Percentiles rank a stretch among this genome's conserved stretches.
Conservation (phyloP, 2,888 invertebrate species). For the Lithophane semibrunnea region DNA sequence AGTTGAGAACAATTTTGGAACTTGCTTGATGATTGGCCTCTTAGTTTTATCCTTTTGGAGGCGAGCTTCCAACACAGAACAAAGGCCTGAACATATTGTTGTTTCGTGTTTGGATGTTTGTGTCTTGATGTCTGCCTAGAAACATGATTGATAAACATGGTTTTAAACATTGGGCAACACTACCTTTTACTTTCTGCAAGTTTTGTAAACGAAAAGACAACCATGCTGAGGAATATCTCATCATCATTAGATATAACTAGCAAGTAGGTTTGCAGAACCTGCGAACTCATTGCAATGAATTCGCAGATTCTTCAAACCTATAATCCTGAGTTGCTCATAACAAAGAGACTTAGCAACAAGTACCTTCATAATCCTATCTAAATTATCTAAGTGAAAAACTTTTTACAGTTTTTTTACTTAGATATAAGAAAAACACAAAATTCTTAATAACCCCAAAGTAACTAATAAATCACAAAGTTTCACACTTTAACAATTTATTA, state of each 20-base stretch:
- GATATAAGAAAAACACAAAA: neutral
- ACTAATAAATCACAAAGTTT: slow-evolving; percentile 7
- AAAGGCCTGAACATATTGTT: too few species aligned
- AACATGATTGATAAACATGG: neutral
- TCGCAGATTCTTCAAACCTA: neutral
- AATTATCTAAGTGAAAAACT: too few species aligned
- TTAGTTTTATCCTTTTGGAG: neutral
- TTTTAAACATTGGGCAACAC: neutral
- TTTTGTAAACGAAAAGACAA: neutral
- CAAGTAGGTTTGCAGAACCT: too few species aligned
- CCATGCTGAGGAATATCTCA: neutral
- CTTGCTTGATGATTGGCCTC: neutral
- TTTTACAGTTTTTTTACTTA: neutral
- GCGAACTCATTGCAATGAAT: too few species aligned
- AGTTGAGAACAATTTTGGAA: neutral
- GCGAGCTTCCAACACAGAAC: neutral
- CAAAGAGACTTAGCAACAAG: neutral
- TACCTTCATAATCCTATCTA: neutral
- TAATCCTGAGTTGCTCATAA: neutral
- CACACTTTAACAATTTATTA: neutral
- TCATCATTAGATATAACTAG: too few species aligned
- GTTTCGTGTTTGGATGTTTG: neutral
- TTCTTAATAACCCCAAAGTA: neutral
- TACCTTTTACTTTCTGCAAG: neutral
- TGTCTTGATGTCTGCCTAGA: neutral